Conservation (phyloP, 53 echinoderm and acorn worm genomes). For the Patiria pectinifera region DNA sequence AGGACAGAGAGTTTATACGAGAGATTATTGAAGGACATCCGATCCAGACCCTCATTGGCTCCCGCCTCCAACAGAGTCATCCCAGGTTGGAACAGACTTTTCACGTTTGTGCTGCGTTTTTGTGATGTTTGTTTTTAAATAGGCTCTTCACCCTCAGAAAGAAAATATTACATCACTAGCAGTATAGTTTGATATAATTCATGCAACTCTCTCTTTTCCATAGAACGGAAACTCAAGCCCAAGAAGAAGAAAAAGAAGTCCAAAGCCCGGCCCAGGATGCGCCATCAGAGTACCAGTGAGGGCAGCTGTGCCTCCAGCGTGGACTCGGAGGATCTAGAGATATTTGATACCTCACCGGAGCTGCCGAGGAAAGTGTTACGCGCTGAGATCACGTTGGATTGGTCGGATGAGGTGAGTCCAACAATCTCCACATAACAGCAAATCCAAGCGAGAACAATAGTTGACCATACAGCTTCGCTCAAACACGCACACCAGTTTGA, state of each 20-base stretch:
- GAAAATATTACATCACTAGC: background rate
- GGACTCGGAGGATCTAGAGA: constrained; percentile 65
- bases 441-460: too few relatives aligned
- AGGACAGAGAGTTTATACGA: constrained; percentile 63
- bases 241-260: constrained; percentile 60
- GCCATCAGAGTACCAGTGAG: constrained; percentile 49
- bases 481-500: too few relatives aligned
- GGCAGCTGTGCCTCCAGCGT: constrained; percentile 58
- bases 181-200: background rate
- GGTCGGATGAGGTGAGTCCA: constrained; percentile 82
- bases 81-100: constrained; percentile 54
- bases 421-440: too few relatives aligned
- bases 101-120: background rate
- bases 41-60: constrained; percentile 72
- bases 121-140: too few relatives aligned
- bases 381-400: constrained; percentile 82
- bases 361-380: constrained; percentile 71
- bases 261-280: constrained; percentile 51
- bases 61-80: constrained; percentile 71
- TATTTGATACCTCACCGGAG: constrained; percentile 65
- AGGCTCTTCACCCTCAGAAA: too few relatives aligned
- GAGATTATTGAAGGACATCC: constrained; percentile 79
- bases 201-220: background rate
- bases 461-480: too few relatives aligned
- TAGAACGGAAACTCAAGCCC: constrained; percentile 65